Conservation (phyloP, 2,113 vertebrate genomes). For the Erinaceus europaeus region DNA sequence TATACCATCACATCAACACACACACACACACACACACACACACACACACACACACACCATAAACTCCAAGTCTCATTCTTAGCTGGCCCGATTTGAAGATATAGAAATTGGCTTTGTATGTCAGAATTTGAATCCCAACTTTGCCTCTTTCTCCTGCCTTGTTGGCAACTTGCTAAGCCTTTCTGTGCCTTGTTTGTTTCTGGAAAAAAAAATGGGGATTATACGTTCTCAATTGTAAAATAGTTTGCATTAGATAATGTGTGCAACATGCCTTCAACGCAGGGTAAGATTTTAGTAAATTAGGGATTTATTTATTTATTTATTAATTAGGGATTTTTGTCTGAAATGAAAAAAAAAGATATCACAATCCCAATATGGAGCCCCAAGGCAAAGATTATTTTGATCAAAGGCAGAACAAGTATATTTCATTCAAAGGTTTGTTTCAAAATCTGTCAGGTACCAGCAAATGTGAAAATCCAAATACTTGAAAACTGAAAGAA, state of each 20-base stretch:
- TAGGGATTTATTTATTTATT: too few species aligned
- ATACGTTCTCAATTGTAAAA: neutral
- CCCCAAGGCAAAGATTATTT: conserved; percentile 44
- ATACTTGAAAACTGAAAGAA: conserved; percentile 25
- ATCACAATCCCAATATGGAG: neutral
- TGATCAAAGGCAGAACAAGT: conserved; percentile 52
- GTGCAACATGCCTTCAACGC: neutral
- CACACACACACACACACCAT: neutral
- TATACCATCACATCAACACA: neutral
- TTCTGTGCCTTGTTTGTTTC: neutral
- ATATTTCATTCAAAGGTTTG: conserved; percentile 9
- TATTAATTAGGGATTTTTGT: conserved; percentile 25
- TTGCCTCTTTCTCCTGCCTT: neutral
- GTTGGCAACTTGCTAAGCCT: neutral
- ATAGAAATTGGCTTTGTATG: neutral
- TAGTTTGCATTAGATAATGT: neutral
- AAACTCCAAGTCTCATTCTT: neutral
- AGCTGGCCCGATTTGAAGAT: neutral
- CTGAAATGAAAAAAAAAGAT: conserved; percentile 23
- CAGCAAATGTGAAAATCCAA: conserved; percentile 49
- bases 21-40: neutral
- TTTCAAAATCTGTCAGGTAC: conserved; percentile 56
- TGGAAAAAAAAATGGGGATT: conserved; percentile 2
- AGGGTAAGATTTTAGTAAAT: neutral
- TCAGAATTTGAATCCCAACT: conserved; percentile 1